Evolutionary conservation across 2,113 vertebrate genomes (phyloP), one percentile per base, ranked within the genome.

Genomic region (Chaenogobius annularis): DNA sequence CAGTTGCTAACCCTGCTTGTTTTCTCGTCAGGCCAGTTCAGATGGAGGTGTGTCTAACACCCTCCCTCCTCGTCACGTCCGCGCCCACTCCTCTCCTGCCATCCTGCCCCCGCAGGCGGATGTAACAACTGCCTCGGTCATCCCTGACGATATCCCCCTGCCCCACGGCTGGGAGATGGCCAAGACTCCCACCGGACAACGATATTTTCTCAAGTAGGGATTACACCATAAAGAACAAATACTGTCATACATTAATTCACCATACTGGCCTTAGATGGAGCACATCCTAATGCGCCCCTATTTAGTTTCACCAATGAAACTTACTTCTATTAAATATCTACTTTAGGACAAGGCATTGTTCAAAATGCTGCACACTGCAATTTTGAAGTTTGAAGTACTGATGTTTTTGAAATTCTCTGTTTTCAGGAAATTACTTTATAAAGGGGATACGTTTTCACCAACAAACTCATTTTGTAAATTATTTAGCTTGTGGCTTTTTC

Each of bases 151-250:
- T 13, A 92, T 98, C 15, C 96, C 96, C 61, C 91, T 98, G 83
- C 97, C 97, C 8, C 94, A 95, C 5, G 97, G 96, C 31, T 98
- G 97, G 97, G 97, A 98, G 89, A 98, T 98, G 97, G 96, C 97
- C 43, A 98, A 98, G 89, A 98, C 97, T 0, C 92, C 95, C 0
- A 95, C 97, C 46, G 97, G 97, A 69, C 97, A 98, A 83, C 94
- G 95, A 85, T 98, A 98, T 86, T 98, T 98, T 74, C 93, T 98
- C 77, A 98, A 98, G 97, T 98, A 94, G 95, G 96, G 92, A 67
- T 58, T 23, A 20, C 5, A 14, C 55, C 14, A 58, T 26, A 26
- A 55, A 55, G 54, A 22, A 55, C 14, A 55, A 55, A 20, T n/a
- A 55, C 22, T 22, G 3, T 55, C 23, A 14, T 58, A 58, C 11